phyloP scores from a whole-genome alignment of 1,140 invertebrate genomes.

The Lerema accius region DNA sequence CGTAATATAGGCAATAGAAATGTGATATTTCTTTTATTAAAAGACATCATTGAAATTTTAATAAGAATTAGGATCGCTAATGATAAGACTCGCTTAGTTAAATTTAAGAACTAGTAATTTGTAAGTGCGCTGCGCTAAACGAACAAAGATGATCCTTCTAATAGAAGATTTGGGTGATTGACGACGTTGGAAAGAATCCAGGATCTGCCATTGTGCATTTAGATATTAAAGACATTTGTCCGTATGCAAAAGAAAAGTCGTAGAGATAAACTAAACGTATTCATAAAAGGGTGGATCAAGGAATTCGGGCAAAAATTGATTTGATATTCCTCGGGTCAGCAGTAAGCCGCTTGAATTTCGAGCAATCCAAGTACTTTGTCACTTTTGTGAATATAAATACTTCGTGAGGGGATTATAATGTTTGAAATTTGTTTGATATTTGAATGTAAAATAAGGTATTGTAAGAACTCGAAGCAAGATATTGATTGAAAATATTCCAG shows the following conservation, averaged over 20 bases:
- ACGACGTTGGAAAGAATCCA: slow-evolving; percentile 23
- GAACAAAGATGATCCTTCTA: slow-evolving; percentile 12
- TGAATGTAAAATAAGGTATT: not conserved
- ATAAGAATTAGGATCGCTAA: too few relatives aligned
- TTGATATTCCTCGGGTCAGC: slow-evolving; percentile 2
- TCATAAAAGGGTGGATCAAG: slow-evolving; percentile 25
- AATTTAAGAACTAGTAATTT: too few relatives aligned
- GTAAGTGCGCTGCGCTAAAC: not conserved
- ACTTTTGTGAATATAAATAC: not conserved
- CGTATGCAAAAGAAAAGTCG: slow-evolving; percentile 18
- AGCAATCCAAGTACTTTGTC: not conserved
- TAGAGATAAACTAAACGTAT: slow-evolving; percentile 19
- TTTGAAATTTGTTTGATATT: not conserved
- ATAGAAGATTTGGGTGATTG: slow-evolving; percentile 22
- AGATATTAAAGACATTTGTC: slow-evolving; percentile 29
- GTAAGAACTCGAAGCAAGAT: too few relatives aligned
- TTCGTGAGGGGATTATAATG: not conserved
- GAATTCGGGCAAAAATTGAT: slow-evolving; percentile 27
- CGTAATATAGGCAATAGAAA: too few relatives aligned
- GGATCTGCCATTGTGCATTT: slow-evolving; percentile 23
- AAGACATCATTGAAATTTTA: too few relatives aligned
- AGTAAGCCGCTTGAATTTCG: not conserved
- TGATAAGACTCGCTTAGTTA: too few relatives aligned
- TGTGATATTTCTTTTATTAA: too few relatives aligned
- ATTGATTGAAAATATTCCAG: too few relatives aligned